Evolutionary conservation across 2,888 invertebrate species (phyloP).

Genomic region (Ashinkailepas kermadecensis): DNA sequence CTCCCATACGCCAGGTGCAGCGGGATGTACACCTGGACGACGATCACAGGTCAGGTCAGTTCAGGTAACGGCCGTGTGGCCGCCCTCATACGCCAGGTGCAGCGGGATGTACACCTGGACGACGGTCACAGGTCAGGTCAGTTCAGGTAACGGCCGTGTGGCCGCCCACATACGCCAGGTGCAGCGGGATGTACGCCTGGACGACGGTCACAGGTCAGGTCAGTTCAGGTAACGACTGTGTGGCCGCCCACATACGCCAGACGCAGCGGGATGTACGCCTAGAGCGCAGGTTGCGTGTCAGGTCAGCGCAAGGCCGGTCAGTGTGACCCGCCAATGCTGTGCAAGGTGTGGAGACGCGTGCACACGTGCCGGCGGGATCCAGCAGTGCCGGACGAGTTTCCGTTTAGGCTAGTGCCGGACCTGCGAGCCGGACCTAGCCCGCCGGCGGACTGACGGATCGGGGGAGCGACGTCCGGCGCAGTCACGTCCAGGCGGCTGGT

Average conservation of each 20-base stretch:
- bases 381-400: no score
- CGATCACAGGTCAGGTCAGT: background rate
- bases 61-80: background rate
- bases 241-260: constrained; percentile 45
- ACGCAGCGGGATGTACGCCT: background rate
- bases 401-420: no score
- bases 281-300: background rate
- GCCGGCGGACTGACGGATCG: no score
- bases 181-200: constrained; percentile 93
- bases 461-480: no score
- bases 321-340: background rate
- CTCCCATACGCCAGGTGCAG: background rate
- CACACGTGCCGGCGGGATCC: no score
- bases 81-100: no score
- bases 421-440: no score
- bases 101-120: no score
- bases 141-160: constrained; percentile 94
- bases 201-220: background rate
- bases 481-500: no score
- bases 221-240: constrained; percentile 35
- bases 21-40: background rate
- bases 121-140: no score
- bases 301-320: background rate
- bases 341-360: no score
- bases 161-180: constrained; percentile 95